Evolutionary conservation across 2,113 vertebrate genomes (phyloP).

Genomic region (Elanus axillaris): DNA sequence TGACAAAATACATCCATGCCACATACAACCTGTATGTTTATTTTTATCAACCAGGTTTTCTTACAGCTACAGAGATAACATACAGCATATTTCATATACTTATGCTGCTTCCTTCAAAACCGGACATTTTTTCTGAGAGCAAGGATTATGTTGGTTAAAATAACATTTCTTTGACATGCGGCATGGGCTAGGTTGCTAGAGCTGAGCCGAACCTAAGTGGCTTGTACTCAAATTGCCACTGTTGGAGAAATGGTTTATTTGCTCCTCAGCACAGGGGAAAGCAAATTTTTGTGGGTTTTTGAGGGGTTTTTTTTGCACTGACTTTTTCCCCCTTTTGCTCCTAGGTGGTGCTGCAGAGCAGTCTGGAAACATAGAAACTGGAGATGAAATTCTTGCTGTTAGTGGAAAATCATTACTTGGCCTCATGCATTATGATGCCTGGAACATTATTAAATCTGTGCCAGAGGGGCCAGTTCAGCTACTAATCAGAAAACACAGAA

Average conservation of each 20-base stretch:
- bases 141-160: neutral
- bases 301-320: neutral
- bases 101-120: neutral
- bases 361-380: conserved; percentile 82
- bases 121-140: neutral
- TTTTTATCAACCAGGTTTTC: neutral
- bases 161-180: neutral
- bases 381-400: conserved; percentile 89
- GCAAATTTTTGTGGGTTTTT: neutral
- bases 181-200: neutral
- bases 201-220: neutral
- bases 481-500: conserved; percentile 81
- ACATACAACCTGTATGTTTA: neutral
- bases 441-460: conserved; percentile 89
- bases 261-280: neutral
- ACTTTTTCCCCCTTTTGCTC: neutral
- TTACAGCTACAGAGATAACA: neutral
- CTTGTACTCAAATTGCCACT: neutral
- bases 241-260: neutral
- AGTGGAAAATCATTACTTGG: conserved; percentile 86
- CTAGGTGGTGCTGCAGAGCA: conserved; percentile 89
- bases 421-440: conserved; percentile 89
- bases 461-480: conserved; percentile 85
- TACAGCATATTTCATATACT: neutral
- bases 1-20: neutral